phyloP scores from a whole-genome alignment of 2,113 vertebrate genomes.

The Cheirogaleus medius region DNA sequence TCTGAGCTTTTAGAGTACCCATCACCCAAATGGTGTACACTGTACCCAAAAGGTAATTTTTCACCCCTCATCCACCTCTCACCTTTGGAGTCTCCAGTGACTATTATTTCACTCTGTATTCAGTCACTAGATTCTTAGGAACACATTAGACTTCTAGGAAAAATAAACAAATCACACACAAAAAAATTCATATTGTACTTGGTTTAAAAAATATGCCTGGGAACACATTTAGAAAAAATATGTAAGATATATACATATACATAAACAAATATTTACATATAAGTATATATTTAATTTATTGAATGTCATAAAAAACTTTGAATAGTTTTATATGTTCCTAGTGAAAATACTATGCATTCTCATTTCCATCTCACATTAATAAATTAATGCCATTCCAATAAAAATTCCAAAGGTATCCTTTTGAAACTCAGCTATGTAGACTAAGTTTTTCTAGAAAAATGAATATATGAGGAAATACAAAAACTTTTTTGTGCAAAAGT shows the following conservation, averaged over 20 bases:
- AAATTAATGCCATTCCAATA: neutral
- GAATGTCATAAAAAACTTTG: constrained; percentile 7
- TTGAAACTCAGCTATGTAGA: neutral
- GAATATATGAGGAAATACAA: neutral
- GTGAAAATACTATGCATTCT: constrained; percentile 1
- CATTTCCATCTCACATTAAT: neutral
- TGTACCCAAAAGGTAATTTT: too few species aligned
- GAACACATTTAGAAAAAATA: neutral
- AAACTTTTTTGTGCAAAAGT: neutral
- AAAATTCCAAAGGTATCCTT: neutral
- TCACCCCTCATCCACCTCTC: too few species aligned
- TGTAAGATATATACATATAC: neutral
- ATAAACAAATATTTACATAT: neutral
- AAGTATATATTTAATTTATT: neutral
- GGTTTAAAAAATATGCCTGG: neutral
- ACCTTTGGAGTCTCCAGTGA: too few species aligned
- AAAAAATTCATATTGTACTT: neutral
- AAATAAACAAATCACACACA: neutral
- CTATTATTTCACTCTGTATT: too few species aligned
- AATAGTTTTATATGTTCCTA: neutral
- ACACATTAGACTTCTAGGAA: neutral
- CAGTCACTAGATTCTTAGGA: neutral
- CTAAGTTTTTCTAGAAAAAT: neutral
- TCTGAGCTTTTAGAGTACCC: too few species aligned
- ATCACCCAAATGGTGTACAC: too few species aligned